These are phyloP conservation scores for Argyrosomus regius DNA, from an alignment of 2,797 vertebrate species.

Conservation along the genomic window DNA sequence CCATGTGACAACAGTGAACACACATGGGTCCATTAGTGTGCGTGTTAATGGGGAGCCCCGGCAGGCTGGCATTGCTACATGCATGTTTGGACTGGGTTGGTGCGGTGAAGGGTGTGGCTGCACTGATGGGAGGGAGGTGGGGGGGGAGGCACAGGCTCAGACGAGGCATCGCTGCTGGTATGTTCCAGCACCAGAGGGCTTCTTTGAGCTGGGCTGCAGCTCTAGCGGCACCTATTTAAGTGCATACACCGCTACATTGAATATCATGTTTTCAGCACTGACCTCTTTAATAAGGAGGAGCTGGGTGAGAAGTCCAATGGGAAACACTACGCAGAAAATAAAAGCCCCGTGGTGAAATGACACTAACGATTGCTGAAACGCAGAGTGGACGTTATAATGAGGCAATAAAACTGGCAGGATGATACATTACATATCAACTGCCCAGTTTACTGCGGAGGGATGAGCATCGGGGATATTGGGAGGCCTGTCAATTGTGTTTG, in stretches of 20 bases:
- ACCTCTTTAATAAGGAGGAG: conserved; percentile 18
- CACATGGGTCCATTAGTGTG: conserved; percentile 59
- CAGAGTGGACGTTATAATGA: conserved; percentile 23
- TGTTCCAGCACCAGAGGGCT: conserved; percentile 31
- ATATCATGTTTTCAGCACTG: not conserved
- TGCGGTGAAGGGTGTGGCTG: conserved; percentile 56
- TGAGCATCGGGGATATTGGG: conserved; percentile 8
- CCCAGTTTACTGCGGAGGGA: conserved; percentile 16
- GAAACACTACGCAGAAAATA: conserved; percentile 10
- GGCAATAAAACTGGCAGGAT: conserved; percentile 33
- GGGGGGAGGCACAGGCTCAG: conserved; percentile 71
- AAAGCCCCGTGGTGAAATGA: conserved; percentile 27
- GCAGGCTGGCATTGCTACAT: conserved; percentile 66
- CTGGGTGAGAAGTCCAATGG: not conserved
- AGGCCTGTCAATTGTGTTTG: conserved; percentile 10
- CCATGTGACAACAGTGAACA: conserved; percentile 40
- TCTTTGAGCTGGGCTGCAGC: conserved; percentile 10
- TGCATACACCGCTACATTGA: not conserved
- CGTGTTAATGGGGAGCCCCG: conserved; percentile 54
- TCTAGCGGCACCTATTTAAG: not conserved
- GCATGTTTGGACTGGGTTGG: conserved; percentile 70
- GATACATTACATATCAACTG: conserved; percentile 11
- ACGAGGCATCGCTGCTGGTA: conserved; percentile 53
- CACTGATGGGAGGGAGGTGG: conserved; percentile 39
- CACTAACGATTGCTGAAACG: conserved; percentile 16